Evolutionary conservation across 2,797 vertebrate species (phyloP), one percentile per base, ranked within the genome.

Genomic region (Rhinogobio ventralis): DNA sequence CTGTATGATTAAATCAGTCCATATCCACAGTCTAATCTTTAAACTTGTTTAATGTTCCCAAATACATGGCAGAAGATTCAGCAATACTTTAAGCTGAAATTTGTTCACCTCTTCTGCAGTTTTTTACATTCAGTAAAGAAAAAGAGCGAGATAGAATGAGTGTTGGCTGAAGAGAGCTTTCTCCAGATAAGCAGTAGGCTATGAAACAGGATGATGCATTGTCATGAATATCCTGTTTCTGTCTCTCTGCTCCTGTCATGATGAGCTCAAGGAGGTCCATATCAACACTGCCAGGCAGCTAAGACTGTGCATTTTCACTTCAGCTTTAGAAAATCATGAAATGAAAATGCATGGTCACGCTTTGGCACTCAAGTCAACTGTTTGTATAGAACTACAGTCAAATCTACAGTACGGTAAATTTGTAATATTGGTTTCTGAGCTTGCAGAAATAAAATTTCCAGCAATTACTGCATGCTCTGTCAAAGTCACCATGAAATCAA

Each of bases 141-240:
- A 8, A 7, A 68, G 49, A 75, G 9, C 6, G 3, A 49, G 42
- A 28, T 10, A 64, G 80, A 71, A 60, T 57, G 36, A 67, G 39
- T 28, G 66, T 55, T 83, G 81, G 11, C 33, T 45, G 33, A 83
- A 76, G 62, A 28, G 51, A 30, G 79, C 19, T 2, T 81, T 86
- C 73, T 79, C 67, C 53, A 72, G 79, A 83, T 85, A 84, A 71
- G 66, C 67, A 79, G 83, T 30, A 72, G 42, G 13, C 45, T 46
- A 46, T 39, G 66, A 53, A 72, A 78, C 68, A 60, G 74, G 42
- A 77, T 76, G 42, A 55, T 75, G 53, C 55, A 76, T 67, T 78
- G 86, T 86, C 84, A 84, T 82, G 76, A 68, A 84, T 87, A 85
- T 88, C 81, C 85, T 74, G 81, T 87, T 84, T 66, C 73, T 68